phyloP scores from a whole-genome alignment of 2,888 invertebrate genomes.

The Orthonychiurus folsomi region DNA sequence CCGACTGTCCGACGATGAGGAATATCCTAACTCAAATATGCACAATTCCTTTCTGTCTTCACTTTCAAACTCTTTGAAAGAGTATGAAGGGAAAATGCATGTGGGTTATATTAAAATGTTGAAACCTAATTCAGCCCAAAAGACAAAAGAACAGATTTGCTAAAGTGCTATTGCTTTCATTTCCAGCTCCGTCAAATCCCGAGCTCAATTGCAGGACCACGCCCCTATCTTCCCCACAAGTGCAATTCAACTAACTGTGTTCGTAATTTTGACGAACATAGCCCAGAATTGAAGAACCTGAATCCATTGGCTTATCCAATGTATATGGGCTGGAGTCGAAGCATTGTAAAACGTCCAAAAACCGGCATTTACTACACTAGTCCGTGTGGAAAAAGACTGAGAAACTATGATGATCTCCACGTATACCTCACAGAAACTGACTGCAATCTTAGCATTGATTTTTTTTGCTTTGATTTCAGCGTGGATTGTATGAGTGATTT shows the following conservation, averaged over 20 bases:
- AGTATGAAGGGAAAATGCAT: too few species aligned
- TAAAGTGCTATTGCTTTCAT: too few species aligned
- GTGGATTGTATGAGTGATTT: slow-evolving; percentile 79
- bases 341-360: too few species aligned
- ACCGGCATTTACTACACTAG: slow-evolving; percentile 48
- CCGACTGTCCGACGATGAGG: too few species aligned
- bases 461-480: slow-evolving; percentile 74
- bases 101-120: too few species aligned
- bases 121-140: too few species aligned
- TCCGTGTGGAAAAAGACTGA: slow-evolving; percentile 75
- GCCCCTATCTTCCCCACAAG: slow-evolving; percentile 53
- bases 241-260: slow-evolving; percentile 54
- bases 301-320: slow-evolving; percentile 78
- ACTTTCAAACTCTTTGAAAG: too few species aligned
- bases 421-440: slow-evolving; percentile 59
- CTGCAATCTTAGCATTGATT: slow-evolving; percentile 66
- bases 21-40: too few species aligned
- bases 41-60: too few species aligned
- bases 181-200: background rate
- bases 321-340: slow-evolving; percentile 58
- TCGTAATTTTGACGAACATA: slow-evolving; percentile 48
- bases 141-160: too few species aligned
- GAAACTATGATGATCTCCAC: slow-evolving; percentile 65
- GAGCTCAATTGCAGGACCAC: background rate
- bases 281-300: slow-evolving; percentile 52